Evolutionary conservation across 1,140 invertebrate genomes (phyloP).

Genomic region (Oreohelix idahoensis): DNA sequence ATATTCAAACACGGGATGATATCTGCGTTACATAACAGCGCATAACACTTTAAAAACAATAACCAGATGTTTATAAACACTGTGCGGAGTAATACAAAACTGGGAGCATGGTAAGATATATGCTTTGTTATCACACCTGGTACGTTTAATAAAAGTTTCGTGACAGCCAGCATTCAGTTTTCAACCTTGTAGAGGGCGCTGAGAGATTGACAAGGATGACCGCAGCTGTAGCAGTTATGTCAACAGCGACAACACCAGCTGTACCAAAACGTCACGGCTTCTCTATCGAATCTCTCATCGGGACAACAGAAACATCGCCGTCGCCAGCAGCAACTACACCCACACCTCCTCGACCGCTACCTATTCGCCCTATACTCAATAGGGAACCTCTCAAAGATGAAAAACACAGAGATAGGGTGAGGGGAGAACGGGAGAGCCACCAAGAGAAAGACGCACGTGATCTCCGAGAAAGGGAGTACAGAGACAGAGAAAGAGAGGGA

Average conservation of each 20-base stretch:
- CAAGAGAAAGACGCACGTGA: neutral
- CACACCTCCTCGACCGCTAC: neutral
- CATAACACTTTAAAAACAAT: too few species aligned
- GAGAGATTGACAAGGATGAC: constrained; percentile 17
- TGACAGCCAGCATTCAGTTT: too few species aligned
- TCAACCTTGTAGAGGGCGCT: too few species aligned
- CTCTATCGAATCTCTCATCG: constrained; percentile 52
- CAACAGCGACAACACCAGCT: constrained; percentile 19
- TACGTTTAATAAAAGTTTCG: too few species aligned
- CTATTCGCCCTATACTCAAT: neutral
- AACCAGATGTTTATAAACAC: too few species aligned
- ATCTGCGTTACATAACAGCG: too few species aligned
- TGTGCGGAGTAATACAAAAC: too few species aligned
- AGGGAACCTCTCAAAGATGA: constrained; percentile 1
- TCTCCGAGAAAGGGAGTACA: neutral
- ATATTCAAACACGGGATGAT: too few species aligned
- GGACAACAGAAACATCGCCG: constrained; percentile 34
- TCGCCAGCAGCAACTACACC: neutral
- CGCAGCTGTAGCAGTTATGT: constrained; percentile 40
- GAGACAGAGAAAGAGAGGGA: constrained; percentile 22
- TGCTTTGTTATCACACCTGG: too few species aligned
- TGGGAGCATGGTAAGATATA: too few species aligned
- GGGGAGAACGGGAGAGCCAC: neutral
- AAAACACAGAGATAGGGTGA: constrained; percentile 15
- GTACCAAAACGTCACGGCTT: constrained; percentile 48